These are phyloP conservation scores for Columbina picui DNA, from an alignment of 2,113 vertebrate species.

Conservation along the genomic window DNA sequence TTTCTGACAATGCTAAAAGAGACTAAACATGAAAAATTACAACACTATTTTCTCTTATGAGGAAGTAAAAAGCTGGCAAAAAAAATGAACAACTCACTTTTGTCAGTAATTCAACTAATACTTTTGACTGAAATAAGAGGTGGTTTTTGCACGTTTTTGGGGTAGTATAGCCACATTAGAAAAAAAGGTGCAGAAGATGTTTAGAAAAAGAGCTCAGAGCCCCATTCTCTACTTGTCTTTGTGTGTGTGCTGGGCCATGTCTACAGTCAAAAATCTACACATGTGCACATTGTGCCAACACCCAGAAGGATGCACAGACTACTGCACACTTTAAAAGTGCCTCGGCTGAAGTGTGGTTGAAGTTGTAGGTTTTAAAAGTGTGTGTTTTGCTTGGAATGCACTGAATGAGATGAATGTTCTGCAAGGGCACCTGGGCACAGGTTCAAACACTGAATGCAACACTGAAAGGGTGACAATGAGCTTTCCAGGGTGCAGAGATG, in stretches of 20 bases:
- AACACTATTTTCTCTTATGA: not conserved
- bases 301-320: not conserved
- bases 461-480: not conserved
- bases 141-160: not conserved
- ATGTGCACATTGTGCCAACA: not conserved
- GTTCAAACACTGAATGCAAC: not conserved
- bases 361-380: not conserved
- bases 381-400: not conserved
- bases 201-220: not conserved
- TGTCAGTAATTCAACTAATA: not conserved
- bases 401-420: not conserved
- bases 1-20: not conserved
- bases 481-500: not conserved
- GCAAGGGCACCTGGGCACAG: not conserved
- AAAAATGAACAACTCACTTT: not conserved
- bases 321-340: not conserved
- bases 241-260: not conserved
- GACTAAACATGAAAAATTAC: not conserved
- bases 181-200: not conserved
- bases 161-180: not conserved
- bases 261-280: not conserved
- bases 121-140: not conserved
- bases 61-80: not conserved
- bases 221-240: not conserved
- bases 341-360: not conserved